phyloP scores from a whole-genome alignment of 2,888 invertebrate species.

The Eilema caniola region DNA sequence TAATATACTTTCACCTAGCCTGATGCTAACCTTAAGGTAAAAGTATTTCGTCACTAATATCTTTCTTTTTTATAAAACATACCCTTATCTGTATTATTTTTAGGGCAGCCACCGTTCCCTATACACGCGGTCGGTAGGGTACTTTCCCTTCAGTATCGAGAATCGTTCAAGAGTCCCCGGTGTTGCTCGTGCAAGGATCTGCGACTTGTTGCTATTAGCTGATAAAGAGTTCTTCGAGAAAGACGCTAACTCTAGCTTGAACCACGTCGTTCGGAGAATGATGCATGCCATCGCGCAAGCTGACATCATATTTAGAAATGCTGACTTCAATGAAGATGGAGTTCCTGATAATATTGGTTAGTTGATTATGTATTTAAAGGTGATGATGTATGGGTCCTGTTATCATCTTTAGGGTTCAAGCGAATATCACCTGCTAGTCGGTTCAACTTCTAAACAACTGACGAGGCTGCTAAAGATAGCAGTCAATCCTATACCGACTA shows the following conservation, averaged over 20 bases:
- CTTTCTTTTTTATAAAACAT: neutral
- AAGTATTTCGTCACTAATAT: no score
- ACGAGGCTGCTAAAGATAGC: no score
- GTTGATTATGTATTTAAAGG: constrained; percentile 7
- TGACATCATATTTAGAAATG: constrained; percentile 84
- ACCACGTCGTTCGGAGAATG: constrained; percentile 77
- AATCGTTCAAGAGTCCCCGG: constrained; percentile 58
- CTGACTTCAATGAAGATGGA: constrained; percentile 85
- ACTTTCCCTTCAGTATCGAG: constrained; percentile 69
- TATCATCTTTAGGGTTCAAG: no score
- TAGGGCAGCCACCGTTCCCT: neutral
- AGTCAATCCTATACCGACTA: no score
- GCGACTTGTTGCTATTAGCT: constrained; percentile 80
- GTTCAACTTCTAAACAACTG: no score
- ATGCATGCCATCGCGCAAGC: constrained; percentile 83
- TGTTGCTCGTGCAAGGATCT: constrained; percentile 72
- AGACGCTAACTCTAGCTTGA: constrained; percentile 78
- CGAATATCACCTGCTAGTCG: no score
- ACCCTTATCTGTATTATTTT: neutral
- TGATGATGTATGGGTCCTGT: no score
- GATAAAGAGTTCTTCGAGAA: constrained; percentile 81
- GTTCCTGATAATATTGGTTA: constrained; percentile 84
- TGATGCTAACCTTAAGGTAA: no score
- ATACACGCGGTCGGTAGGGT: constrained; percentile 38
- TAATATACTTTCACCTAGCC: no score